These are phyloP conservation scores for Nesospiza acunhae DNA, from an alignment of 2,113 vertebrate species.

Conservation along the genomic window DNA sequence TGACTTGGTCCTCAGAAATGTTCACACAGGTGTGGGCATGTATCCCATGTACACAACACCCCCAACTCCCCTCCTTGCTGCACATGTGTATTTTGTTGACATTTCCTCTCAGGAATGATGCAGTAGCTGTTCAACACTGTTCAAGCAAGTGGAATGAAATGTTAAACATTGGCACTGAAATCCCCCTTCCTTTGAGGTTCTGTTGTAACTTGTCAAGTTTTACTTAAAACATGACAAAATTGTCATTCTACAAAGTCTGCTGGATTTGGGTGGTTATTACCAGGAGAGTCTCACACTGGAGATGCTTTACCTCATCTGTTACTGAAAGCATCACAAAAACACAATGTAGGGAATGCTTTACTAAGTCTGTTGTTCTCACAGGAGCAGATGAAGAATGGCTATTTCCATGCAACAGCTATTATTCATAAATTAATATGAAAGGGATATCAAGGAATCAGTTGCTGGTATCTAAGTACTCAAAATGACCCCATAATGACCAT, in stretches of 20 bases:
- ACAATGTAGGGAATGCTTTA: not conserved
- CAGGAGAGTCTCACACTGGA: not conserved
- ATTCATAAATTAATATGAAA: not conserved
- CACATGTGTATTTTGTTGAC: not conserved
- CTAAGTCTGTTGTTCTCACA: not conserved
- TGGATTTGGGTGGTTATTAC: not conserved
- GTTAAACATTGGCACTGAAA: not conserved
- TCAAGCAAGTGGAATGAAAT: not conserved
- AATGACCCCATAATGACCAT: not conserved
- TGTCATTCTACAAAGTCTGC: not conserved
- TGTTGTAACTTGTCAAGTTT: not conserved
- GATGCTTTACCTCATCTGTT: not conserved
- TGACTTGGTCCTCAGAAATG: not conserved
- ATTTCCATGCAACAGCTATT: not conserved
- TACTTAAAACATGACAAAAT: not conserved
- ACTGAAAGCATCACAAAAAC: not conserved
- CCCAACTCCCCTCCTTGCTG: rapidly evolving
- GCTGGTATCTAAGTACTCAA: not conserved
- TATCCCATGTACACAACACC: rapidly evolving
- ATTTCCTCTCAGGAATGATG: not conserved
- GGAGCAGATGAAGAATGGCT: not conserved
- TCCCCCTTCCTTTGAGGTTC: not conserved
- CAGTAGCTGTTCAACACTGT: not conserved
- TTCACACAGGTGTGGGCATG: rapidly evolving
- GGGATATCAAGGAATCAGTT: not conserved